phyloP scores from a whole-genome alignment of 2,888 invertebrate genomes.

The Stenurella melanura region DNA sequence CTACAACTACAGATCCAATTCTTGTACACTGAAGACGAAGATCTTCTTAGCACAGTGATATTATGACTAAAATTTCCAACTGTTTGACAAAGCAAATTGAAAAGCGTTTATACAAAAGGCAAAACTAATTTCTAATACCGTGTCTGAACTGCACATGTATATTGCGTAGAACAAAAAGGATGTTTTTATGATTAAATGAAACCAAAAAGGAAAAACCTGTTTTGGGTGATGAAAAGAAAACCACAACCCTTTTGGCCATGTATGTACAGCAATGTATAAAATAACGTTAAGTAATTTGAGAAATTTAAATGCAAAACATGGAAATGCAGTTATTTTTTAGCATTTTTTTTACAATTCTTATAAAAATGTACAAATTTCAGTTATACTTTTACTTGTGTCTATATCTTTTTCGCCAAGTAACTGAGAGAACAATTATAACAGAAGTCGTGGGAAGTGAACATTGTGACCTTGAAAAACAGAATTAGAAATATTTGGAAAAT shows the following conservation, averaged over 20 bases:
- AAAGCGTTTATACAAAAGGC: constrained; percentile 56
- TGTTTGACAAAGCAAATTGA: constrained; percentile 57
- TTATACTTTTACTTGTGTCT: constrained; percentile 26
- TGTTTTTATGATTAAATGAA: background rate
- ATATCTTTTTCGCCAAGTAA: background rate
- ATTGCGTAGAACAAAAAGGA: constrained; percentile 32
- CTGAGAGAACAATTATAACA: background rate
- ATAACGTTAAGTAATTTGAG: constrained; percentile 39
- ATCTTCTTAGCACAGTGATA: constrained; percentile 58
- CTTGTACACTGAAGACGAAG: constrained; percentile 53
- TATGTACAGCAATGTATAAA: constrained; percentile 54
- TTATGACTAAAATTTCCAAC: constrained; percentile 65
- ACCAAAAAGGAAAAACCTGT: constrained; percentile 41
- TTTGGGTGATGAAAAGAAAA: constrained; percentile 45
- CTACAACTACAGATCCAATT: constrained; percentile 61
- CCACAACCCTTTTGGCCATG: constrained; percentile 44
- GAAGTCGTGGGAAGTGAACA: background rate
- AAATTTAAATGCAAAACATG: constrained; percentile 51
- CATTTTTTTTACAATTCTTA: constrained; percentile 51
- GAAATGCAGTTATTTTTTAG: constrained; percentile 45
- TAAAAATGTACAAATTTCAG: constrained; percentile 57
- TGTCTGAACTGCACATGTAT: constrained; percentile 44
- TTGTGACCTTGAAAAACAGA: background rate
- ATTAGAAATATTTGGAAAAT: background rate
- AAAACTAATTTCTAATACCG: constrained; percentile 58